A percentile compares a stretch with the other conserved stretches of the same genome.
phyloP scores from a whole-genome alignment of 1,140 invertebrate species.

The Eumeta japonica region DNA sequence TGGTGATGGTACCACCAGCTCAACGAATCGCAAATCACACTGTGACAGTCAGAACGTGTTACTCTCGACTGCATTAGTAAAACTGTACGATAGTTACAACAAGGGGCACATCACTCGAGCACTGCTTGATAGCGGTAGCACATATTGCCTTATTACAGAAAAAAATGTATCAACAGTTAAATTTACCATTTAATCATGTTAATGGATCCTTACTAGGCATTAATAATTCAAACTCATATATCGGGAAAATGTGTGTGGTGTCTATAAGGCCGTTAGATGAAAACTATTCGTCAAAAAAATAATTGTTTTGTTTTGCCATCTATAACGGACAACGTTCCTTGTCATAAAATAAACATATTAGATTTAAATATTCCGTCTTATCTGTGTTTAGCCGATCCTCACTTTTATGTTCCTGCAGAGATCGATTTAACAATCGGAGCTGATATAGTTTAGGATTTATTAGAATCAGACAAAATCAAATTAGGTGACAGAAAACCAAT shows the following conservation, averaged over 20 bases:
- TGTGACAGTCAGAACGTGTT: too few relatives aligned
- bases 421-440: constrained; percentile 17
- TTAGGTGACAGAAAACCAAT: constrained; percentile 14
- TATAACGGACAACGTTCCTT: constrained; percentile 10
- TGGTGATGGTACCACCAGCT: too few relatives aligned
- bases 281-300: constrained; percentile 5
- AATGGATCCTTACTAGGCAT: constrained; percentile 8
- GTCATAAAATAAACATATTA: constrained; percentile 6
- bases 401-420: constrained; percentile 8
- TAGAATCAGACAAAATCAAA: constrained; percentile 9
- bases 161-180: constrained; percentile 7
- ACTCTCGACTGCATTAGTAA: constrained; percentile 11
- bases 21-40: too few relatives aligned
- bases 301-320: constrained; percentile 10
- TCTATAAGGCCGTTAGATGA: constrained; percentile 8
- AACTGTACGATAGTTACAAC: constrained; percentile 8
- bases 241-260: constrained; percentile 7
- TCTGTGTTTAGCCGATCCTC: constrained; percentile 14
- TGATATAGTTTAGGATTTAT: constrained; percentile 17
- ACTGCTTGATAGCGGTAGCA: constrained; percentile 11
- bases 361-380: constrained; percentile 7
- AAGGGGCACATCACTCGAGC: constrained; percentile 8
- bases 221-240: constrained; percentile 5
- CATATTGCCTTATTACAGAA: constrained; percentile 11
- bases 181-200: neutral